phyloP scores from a whole-genome alignment of 2,797 vertebrate genomes.

The Hylomyscus alleni region DNA sequence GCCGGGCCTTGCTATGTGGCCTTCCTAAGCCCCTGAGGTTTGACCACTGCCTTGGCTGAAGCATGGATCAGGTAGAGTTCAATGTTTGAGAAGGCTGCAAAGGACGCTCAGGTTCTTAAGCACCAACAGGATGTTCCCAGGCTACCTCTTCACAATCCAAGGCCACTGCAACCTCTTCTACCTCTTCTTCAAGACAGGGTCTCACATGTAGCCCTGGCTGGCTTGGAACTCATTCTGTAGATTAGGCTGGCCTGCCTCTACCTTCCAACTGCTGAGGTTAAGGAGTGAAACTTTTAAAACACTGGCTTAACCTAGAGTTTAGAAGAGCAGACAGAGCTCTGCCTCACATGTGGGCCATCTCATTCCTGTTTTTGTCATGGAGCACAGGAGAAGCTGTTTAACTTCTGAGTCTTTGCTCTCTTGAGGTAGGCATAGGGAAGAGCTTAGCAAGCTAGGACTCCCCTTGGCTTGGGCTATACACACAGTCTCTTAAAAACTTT shows the following conservation, averaged over 20 bases:
- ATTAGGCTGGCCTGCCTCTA: not conserved
- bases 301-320: not conserved
- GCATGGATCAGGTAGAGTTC: not conserved
- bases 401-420: not conserved
- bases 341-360: rapidly evolving
- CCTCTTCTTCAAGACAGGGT: not conserved
- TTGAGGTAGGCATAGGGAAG: not conserved
- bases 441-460: not conserved
- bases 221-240: not conserved
- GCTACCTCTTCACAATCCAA: not conserved
- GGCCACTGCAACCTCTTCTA: not conserved
- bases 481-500: not conserved
- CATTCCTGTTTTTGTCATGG: not conserved
- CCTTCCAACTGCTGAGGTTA: not conserved
- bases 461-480: not conserved
- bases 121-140: not conserved
- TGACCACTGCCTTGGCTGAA: not conserved
- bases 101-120: not conserved
- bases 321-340: not conserved
- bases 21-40: not conserved
- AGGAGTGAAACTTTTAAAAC: not conserved
- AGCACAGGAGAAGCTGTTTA: not conserved
- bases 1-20: not conserved
- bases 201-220: not conserved
- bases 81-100: not conserved